Percentiles rank a stretch among this genome's conserved stretches.
Conservation (phyloP, 2,888 invertebrate species). For the Drosophila testacea region DNA sequence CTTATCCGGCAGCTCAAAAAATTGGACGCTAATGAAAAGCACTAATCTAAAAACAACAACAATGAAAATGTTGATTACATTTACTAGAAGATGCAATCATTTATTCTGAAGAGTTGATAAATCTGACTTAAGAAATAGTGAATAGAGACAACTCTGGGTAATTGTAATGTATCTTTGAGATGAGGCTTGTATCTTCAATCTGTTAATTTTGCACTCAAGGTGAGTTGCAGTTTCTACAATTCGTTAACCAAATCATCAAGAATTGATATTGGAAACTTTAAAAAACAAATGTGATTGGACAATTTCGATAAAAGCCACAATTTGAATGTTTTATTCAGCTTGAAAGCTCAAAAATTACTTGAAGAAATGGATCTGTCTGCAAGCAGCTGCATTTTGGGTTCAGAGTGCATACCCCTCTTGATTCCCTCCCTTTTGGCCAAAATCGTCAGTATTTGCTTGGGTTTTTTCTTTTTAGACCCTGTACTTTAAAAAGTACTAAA, state of each 20-base stretch:
- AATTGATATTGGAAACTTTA: too few relatives aligned
- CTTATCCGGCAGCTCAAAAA: conserved; percentile 14
- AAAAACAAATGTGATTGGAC: neutral
- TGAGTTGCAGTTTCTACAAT: too few relatives aligned
- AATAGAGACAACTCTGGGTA: too few relatives aligned
- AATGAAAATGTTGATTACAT: too few relatives aligned
- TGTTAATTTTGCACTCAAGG: too few relatives aligned
- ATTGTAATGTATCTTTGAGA: too few relatives aligned
- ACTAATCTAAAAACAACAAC: too few relatives aligned
- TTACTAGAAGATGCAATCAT: neutral
- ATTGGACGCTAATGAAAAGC: neutral
- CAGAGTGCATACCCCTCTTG: neutral
- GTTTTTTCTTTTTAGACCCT: too few relatives aligned
- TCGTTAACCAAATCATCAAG: too few relatives aligned
- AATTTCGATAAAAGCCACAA: neutral
- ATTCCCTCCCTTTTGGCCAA: neutral
- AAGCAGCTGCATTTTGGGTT: conserved; percentile 8
- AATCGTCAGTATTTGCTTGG: neutral
- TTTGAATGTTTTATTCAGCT: too few relatives aligned
- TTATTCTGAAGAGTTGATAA: neutral
- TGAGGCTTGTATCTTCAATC: too few relatives aligned
- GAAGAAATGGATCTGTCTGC: neutral
- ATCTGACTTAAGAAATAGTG: neutral
- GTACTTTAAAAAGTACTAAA: too few relatives aligned
- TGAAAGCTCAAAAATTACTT: neutral